Percentiles rank a stretch among this genome's conserved stretches.
Evolutionary conservation across 2,888 invertebrate genomes (phyloP).

Genomic region (Yponomeuta cagnagella): DNA sequence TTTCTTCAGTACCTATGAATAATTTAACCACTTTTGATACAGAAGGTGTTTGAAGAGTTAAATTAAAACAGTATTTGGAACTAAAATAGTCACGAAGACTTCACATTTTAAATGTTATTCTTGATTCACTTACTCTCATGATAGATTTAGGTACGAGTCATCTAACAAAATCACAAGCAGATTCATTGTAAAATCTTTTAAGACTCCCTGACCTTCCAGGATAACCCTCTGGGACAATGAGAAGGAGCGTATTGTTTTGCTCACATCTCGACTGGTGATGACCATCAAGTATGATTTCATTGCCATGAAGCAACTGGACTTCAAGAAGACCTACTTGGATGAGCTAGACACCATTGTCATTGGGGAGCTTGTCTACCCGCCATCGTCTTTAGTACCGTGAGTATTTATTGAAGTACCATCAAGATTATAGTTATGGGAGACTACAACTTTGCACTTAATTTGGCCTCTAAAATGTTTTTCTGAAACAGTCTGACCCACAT

Average conservation of each 20-base stretch:
- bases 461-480: no score
- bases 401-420: conserved; percentile 42
- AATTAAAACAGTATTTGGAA: no score
- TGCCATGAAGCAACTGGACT: conserved; percentile 83
- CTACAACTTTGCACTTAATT: background rate
- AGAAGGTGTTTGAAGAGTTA: no score
- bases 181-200: background rate
- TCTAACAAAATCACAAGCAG: no score
- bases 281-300: conserved; percentile 91
- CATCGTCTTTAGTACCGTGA: conserved; percentile 89
- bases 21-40: no score
- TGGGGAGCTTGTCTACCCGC: conserved; percentile 88
- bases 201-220: conserved; percentile 58
- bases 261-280: conserved; percentile 83
- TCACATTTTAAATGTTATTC: no score
- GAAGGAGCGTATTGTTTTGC: conserved; percentile 84
- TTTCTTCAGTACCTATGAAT: no score
- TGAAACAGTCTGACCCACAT: no score
- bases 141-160: no score
- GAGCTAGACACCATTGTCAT: conserved; percentile 82
- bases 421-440: background rate
- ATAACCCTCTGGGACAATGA: conserved; percentile 93
- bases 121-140: no score
- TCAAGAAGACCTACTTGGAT: conserved; percentile 80
- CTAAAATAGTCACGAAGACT: no score